Conservation (phyloP, 2,113 vertebrate species). For the human region GRCh38 chr12:41627501-41628000, state of each 20-base stretch:
- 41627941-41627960: background rate
- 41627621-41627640: conserved; percentile 71
- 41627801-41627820: conserved; percentile 18
- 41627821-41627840: background rate
- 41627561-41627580: conserved; percentile 63
- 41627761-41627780: conserved; percentile 59
- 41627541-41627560: conserved; percentile 70
- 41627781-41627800: conserved; percentile 73
- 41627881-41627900: conserved; percentile 37
- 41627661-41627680: conserved; percentile 70
- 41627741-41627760: conserved; percentile 78
- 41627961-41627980: background rate
- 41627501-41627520: conserved; percentile 71
- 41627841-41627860: conserved; percentile 44
- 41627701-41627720: conserved; percentile 70
- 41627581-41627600: conserved; percentile 70
- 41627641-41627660: conserved; percentile 55
- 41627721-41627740: conserved; percentile 53
- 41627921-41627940: background rate
- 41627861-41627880: background rate
- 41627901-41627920: conserved; percentile 7
- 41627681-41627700: conserved; percentile 67
- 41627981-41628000: background rate
- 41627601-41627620: conserved; percentile 71
- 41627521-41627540: conserved; percentile 74